Evolutionary conservation across 2,888 invertebrate genomes (phyloP).

Genomic region (Eurytoma adleriae): DNA sequence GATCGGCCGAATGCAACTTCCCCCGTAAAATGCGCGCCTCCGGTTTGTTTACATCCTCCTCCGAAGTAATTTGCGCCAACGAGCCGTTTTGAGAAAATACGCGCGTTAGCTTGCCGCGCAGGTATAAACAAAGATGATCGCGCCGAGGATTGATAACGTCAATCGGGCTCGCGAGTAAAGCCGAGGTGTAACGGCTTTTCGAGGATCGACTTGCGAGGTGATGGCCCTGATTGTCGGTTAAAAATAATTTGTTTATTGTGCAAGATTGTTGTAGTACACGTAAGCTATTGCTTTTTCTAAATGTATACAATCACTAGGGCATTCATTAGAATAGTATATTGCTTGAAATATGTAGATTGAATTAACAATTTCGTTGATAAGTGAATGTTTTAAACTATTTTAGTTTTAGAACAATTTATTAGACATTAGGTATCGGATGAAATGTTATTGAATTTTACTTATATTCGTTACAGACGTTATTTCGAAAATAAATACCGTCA

Average conservation of each 20-base stretch:
- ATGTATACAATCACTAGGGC: too few species aligned
- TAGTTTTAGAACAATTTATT: too few species aligned
- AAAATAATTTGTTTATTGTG: background rate
- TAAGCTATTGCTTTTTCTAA: background rate
- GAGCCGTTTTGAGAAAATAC: background rate
- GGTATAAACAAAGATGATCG: constrained; percentile 34
- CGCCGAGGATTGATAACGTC: background rate
- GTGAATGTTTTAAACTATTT: too few species aligned
- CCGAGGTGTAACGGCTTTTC: constrained; percentile 1
- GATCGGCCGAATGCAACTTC: too few species aligned
- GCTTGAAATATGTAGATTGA: too few species aligned
- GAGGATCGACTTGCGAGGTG: background rate
- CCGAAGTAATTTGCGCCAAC: constrained; percentile 20
- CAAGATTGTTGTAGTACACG: background rate
- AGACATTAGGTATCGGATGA: too few species aligned
- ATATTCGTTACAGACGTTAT: too few species aligned
- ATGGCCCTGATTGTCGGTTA: background rate
- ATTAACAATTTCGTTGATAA: too few species aligned
- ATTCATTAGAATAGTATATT: too few species aligned
- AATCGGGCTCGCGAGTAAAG: background rate
- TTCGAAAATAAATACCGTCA: too few species aligned
- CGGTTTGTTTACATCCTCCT: constrained; percentile 27
- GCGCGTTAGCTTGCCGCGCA: background rate
- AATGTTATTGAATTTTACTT: too few species aligned
- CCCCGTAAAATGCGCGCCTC: background rate